phyloP scores from a whole-genome alignment of 2,888 invertebrate genomes.

The Ichneumoninae sp. region DNA sequence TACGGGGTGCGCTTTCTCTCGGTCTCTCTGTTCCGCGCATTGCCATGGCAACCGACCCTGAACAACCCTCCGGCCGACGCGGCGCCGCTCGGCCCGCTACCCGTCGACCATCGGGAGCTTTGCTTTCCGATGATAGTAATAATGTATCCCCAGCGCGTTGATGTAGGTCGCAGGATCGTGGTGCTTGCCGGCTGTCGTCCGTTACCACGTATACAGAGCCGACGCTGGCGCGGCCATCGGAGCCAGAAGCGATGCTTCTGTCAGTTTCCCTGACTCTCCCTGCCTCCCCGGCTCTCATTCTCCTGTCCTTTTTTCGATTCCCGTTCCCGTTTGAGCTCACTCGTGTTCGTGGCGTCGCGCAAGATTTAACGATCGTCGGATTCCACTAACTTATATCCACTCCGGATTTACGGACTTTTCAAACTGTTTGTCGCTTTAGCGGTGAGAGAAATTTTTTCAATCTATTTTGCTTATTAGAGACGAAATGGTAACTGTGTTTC shows the following conservation, averaged over 20 bases:
- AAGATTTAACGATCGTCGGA: constrained; percentile 27
- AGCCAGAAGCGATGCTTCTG: constrained; percentile 31
- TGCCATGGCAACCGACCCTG: constrained; percentile 82
- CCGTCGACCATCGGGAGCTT: constrained; percentile 74
- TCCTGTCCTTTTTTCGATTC: constrained; percentile 16
- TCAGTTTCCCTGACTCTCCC: constrained; percentile 45
- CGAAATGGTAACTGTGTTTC: constrained; percentile 4
- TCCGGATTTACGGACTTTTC: constrained; percentile 5
- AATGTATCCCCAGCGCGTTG: constrained; percentile 80
- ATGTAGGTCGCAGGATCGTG: constrained; percentile 79
- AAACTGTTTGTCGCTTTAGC: constrained; percentile 23
- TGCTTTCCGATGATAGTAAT: constrained; percentile 83
- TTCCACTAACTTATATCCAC: neutral
- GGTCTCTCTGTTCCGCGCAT: constrained; percentile 73
- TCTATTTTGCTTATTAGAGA: constrained; percentile 15
- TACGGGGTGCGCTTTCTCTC: constrained; percentile 74
- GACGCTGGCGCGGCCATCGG: constrained; percentile 42
- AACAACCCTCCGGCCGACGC: constrained; percentile 80
- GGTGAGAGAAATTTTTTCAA: neutral
- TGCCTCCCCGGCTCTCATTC: constrained; percentile 15
- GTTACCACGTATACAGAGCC: constrained; percentile 24
- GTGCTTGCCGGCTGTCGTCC: constrained; percentile 32
- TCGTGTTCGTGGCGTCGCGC: constrained; percentile 9
- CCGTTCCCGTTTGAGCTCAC: neutral
- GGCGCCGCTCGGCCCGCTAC: constrained; percentile 70